Evolutionary conservation across 1,140 invertebrate species (phyloP), one percentile per base, ranked within the genome.

Genomic region (Papilio xuthus): DNA sequence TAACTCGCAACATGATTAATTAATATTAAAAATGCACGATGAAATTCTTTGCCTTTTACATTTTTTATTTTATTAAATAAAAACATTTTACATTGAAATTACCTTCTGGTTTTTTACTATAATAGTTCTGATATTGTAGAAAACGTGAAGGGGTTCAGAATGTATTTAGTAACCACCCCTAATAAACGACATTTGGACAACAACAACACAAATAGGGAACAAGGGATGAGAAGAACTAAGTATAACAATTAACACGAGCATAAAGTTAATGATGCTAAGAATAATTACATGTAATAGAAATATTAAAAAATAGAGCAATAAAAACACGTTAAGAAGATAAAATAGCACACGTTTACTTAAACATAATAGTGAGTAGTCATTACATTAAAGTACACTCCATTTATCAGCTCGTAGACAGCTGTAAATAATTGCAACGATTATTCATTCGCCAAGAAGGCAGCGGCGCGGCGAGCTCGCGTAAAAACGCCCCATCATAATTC

Each of bases 401-500:
- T 73, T 73, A 73, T 73, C 42, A 73, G 71, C 12, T 44, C 20
- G 71, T 50, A 73, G 71, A 73, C 71, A 73, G 71, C 71, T 73
- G 71, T 73, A 73, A 73, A 73, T 73, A 73, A 73, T 73, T 73
- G 42, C 71, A 73, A 73, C 71, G 41, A 73, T 73, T 15, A 44
- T 73, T 73, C 71, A 73, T 73, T 41, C 71, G 41, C n/a, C 71
- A 73, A 73, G 71, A 73, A 73, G 71, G 41, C 41, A 73, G 20
- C 42, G 69, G 6, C 26, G 63, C 63, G 63, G 42, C 37, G 37
- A 12, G 71, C 15, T 73, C 41, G 71, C 71, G 71, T 44, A 73
- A 73, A 73, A 73, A 73, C 71, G 71, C 71, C 71, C 37, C 41
- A 73, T 73, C 71, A 73, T 73, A 73, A 50, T 73, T 73, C 71